Evolutionary conservation across 2,797 vertebrate genomes (phyloP).

Genomic region (Spheniscus humboldti): DNA sequence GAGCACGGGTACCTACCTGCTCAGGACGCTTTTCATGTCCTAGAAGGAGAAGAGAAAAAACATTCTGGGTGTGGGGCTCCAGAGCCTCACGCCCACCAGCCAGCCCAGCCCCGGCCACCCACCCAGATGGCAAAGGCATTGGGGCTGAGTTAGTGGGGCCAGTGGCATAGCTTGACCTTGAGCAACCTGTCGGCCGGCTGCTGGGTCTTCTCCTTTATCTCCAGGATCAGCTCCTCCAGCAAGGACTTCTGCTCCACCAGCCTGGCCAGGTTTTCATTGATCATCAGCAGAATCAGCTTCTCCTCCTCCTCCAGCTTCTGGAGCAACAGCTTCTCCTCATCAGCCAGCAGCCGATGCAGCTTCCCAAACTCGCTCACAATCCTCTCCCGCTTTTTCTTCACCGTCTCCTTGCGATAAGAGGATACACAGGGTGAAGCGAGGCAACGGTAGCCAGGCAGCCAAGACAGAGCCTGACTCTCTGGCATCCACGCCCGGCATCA

Average conservation of each 20-base stretch:
- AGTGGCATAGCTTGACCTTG: constrained; percentile 54
- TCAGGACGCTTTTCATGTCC: constrained; percentile 37
- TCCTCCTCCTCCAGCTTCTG: constrained; percentile 67
- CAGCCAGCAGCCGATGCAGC: constrained; percentile 59
- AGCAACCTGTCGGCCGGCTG: constrained; percentile 32
- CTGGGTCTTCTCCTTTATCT: constrained; percentile 55
- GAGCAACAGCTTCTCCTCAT: constrained; percentile 68
- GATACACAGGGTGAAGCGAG: not conserved
- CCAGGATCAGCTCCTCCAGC: constrained; percentile 49
- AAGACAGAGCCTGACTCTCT: rapidly evolving
- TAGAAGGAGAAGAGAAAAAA: constrained; percentile 9
- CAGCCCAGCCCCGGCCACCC: not conserved
- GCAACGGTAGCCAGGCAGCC: not conserved
- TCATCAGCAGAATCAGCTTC: constrained; percentile 39
- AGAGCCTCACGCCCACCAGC: not conserved
- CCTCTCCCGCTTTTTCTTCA: constrained; percentile 60
- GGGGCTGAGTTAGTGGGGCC: not conserved
- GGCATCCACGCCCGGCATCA: rapidly evolving
- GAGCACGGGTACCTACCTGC: not conserved
- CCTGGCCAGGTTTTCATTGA: constrained; percentile 41
- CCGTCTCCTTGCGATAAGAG: constrained; percentile 44
- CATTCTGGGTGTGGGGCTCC: not conserved
- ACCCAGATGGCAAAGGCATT: not conserved
- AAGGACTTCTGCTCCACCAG: constrained; percentile 39
- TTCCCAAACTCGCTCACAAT: constrained; percentile 71